Evolutionary conservation across 2,888 invertebrate genomes (phyloP).

Genomic region (Myathropa florea): DNA sequence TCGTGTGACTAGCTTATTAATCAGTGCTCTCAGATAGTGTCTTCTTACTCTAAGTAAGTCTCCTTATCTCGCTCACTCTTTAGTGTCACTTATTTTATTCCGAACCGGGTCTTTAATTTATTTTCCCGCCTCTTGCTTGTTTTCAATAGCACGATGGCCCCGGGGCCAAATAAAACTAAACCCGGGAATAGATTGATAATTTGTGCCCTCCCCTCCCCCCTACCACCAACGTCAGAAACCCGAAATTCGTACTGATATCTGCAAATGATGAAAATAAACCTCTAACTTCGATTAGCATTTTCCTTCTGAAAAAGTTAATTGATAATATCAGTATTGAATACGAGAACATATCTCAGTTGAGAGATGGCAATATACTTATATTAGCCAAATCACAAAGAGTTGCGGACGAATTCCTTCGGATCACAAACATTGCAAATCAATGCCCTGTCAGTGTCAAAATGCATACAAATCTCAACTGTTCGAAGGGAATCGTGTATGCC

Average conservation of each 20-base stretch:
- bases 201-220: background rate
- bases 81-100: too few relatives aligned
- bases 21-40: too few relatives aligned
- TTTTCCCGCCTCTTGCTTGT: background rate
- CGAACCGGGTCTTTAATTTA: too few relatives aligned
- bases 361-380: background rate
- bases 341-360: background rate
- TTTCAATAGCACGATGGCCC: background rate
- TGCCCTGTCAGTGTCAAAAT: background rate
- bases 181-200: background rate
- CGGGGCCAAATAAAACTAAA: constrained; percentile 12
- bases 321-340: background rate
- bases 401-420: background rate
- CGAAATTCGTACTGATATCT: background rate
- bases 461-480: background rate
- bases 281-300: background rate
- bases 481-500: too few relatives aligned
- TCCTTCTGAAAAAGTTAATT: background rate
- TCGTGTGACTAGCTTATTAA: too few relatives aligned
- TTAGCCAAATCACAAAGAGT: background rate
- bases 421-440: background rate
- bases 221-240: background rate
- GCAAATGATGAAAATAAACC: background rate
- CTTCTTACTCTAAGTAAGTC: too few relatives aligned
- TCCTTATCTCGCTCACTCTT: too few relatives aligned